phyloP scores from a whole-genome alignment of 2,888 invertebrate species.

The Cantharis lateralis region DNA sequence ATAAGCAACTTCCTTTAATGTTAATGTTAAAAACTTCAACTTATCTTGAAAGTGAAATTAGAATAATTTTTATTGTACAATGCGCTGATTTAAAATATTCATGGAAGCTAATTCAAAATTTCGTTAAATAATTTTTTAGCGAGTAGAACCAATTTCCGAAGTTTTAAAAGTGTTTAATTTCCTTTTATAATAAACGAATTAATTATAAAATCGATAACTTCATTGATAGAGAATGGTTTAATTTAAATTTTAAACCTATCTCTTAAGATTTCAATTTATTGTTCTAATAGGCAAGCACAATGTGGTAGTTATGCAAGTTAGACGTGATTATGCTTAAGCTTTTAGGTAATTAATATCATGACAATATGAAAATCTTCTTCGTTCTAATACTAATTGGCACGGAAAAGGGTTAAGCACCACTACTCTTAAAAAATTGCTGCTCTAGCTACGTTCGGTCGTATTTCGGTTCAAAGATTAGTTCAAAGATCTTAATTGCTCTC shows the following conservation, averaged over 20 bases:
- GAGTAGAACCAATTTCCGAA: neutral
- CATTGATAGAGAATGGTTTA: neutral
- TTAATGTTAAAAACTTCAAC: neutral
- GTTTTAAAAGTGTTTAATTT: neutral
- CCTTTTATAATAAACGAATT: neutral
- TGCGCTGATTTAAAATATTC: neutral
- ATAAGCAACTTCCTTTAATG: neutral
- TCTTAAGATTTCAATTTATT: neutral
- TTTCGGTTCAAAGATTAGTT: neutral
- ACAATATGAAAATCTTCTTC: neutral
- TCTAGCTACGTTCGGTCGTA: neutral
- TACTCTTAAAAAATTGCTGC: neutral
- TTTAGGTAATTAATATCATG: neutral
- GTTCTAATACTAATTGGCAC: neutral
- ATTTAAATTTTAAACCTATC: neutral
- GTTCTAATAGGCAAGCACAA: neutral
- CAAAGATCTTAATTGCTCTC: neutral
- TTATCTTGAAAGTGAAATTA: neutral
- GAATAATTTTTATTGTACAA: neutral
- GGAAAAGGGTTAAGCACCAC: neutral
- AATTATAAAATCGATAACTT: neutral
- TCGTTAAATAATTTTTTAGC: neutral
- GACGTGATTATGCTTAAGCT: neutral
- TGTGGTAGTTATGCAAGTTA: neutral
- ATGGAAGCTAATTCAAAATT: neutral